A percentile compares a stretch with the other conserved stretches of the same genome.
These are phyloP conservation scores for Drosophila buzzatii DNA, from an alignment of 2,888 invertebrate genomes.

Conservation along the genomic window DNA sequence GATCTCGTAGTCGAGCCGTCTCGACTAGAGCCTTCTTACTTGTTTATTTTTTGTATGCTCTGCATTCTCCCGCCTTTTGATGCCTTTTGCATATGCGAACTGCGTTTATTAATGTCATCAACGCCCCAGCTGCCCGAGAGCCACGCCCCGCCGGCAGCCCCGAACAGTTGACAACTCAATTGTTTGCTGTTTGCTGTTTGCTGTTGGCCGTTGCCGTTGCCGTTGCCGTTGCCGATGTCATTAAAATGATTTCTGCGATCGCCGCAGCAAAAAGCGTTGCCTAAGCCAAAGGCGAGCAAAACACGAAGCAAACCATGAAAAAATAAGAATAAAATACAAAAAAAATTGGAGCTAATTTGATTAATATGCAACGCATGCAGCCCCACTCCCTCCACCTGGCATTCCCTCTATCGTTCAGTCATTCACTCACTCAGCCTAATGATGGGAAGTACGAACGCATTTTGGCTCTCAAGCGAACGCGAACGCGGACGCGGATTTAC, in stretches of 20 bases:
- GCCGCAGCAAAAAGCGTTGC: slow-evolving; percentile 35
- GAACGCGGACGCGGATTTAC: slow-evolving; percentile 37
- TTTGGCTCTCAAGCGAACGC: slow-evolving; percentile 69
- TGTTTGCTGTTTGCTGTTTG: slow-evolving; percentile 43
- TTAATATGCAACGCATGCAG: slow-evolving; percentile 74
- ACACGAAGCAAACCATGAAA: slow-evolving; percentile 18
- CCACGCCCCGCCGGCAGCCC: slow-evolving; percentile 22
- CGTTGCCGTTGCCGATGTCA: slow-evolving; percentile 34
- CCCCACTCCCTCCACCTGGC: neutral
- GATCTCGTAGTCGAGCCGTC: too few relatives aligned
- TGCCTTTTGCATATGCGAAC: slow-evolving; percentile 63
- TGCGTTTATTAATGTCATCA: slow-evolving; percentile 76
- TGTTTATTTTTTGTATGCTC: too few relatives aligned
- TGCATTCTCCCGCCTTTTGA: slow-evolving; percentile 8
- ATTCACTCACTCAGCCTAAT: slow-evolving; percentile 62
- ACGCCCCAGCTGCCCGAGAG: slow-evolving; percentile 51
- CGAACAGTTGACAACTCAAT: slow-evolving; percentile 76
- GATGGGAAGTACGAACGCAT: slow-evolving; percentile 80
- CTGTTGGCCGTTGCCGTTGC: slow-evolving; percentile 17
- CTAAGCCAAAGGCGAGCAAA: slow-evolving; percentile 60
- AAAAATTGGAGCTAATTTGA: slow-evolving; percentile 81
- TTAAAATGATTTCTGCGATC: slow-evolving; percentile 73
- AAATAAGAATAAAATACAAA: slow-evolving; percentile 20
- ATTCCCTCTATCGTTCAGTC: neutral
- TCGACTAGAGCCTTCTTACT: too few relatives aligned